Percentiles rank a stretch among this genome's conserved stretches.
Conservation (phyloP, 2,797 vertebrate genomes). For the Ptychadena robeensis region DNA sequence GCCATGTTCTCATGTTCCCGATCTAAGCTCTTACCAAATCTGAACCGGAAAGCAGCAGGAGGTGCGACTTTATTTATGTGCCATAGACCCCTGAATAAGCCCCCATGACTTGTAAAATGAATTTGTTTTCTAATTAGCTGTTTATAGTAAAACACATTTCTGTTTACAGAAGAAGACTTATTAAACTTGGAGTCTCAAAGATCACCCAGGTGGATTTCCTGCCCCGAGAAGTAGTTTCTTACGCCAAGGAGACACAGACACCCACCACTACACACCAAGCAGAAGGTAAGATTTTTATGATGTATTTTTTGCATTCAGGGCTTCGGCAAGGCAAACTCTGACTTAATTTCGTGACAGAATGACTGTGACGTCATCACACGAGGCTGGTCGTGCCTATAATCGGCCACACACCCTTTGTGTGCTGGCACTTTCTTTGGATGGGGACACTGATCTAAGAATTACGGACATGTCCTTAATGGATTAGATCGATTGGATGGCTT, state of each 20-base stretch:
- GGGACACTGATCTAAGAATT: no score
- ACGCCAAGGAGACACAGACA: slow-evolving; percentile 96
- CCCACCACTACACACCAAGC: slow-evolving; percentile 86
- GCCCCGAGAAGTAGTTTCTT: slow-evolving; percentile 91
- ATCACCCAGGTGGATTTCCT: slow-evolving; percentile 95
- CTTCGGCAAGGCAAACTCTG: no score
- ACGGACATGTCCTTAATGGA: no score
- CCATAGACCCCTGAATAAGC: not conserved
- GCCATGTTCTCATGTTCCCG: no score
- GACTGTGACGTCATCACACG: no score
- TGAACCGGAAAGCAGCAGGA: no score
- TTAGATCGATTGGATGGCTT: no score
- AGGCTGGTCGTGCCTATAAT: no score
- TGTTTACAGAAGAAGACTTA: slow-evolving; percentile 82
- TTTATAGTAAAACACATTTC: not conserved
- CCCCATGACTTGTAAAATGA: not conserved
- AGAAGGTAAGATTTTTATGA: slow-evolving; percentile 81
- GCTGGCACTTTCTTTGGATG: no score
- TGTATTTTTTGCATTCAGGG: no score
- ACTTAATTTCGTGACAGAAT: no score
- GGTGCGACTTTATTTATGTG: not conserved
- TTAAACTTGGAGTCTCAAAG: slow-evolving; percentile 91
- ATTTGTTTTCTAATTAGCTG: not conserved
- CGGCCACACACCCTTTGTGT: no score
- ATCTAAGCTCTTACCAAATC: not conserved